Evolutionary conservation across 2,797 vertebrate species (phyloP).

Genomic region (Synaphobranchus kaupii): DNA sequence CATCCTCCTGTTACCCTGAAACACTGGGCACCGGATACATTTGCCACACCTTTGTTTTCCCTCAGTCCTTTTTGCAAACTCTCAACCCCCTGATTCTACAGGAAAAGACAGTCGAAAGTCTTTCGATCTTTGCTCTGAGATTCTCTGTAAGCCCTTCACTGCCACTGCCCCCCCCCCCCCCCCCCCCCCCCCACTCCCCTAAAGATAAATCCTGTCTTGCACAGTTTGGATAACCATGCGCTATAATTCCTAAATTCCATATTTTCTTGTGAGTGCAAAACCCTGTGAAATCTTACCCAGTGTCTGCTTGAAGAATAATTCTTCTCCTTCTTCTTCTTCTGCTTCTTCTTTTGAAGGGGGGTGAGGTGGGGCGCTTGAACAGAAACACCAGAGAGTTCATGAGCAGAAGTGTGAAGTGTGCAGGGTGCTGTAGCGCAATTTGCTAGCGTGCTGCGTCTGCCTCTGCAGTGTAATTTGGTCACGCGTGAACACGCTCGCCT

Average conservation of each 20-base stretch:
- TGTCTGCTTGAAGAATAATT: slow-evolving; percentile 50
- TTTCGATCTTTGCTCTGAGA: not conserved
- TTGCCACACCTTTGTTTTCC: slow-evolving; percentile 51
- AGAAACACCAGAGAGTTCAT: slow-evolving; percentile 41
- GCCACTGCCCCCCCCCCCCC: too few species aligned
- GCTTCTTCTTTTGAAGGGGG: not conserved
- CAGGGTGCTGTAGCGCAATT: slow-evolving; percentile 27
- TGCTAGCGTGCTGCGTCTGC: slow-evolving; percentile 29
- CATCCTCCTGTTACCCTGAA: slow-evolving; percentile 24
- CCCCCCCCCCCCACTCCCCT: not conserved
- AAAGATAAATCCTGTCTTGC: not conserved
- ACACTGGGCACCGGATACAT: slow-evolving; percentile 44
- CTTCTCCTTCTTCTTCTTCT: not conserved
- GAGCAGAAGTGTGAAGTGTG: slow-evolving; percentile 42
- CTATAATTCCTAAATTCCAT: slow-evolving; percentile 62
- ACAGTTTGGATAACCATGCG: slow-evolving; percentile 15
- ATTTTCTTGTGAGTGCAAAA: slow-evolving; percentile 52
- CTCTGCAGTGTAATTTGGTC: not conserved
- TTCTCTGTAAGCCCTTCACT: not conserved
- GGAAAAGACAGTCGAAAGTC: slow-evolving; percentile 22
- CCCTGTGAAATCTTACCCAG: slow-evolving; percentile 23
- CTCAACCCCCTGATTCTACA: slow-evolving; percentile 45
- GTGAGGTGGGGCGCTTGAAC: not conserved
- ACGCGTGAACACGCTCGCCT: not conserved
- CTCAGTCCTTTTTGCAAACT: slow-evolving; percentile 40